phyloP scores from a whole-genome alignment of 2,797 vertebrate genomes.

The Semaprochilodus insignis region DNA sequence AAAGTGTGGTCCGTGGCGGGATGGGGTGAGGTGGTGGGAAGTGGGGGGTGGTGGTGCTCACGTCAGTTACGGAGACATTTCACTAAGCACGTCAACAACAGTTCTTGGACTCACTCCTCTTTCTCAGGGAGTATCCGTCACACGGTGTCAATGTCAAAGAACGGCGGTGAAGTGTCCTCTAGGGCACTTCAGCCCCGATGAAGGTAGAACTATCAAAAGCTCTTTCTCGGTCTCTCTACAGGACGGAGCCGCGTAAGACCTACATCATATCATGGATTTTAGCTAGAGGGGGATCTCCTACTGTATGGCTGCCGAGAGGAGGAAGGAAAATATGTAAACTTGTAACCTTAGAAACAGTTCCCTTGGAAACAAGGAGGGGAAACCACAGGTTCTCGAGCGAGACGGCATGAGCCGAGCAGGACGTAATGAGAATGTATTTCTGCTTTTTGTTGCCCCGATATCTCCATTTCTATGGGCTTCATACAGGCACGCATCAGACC shows the following conservation, averaged over 20 bases:
- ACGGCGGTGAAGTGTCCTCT: slow-evolving; percentile 20
- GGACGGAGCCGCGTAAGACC: slow-evolving; percentile 23
- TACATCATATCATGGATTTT: slow-evolving; percentile 39
- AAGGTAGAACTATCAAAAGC: slow-evolving; percentile 43
- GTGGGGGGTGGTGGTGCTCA: not conserved
- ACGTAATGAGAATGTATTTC: slow-evolving; percentile 14
- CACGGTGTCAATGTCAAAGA: slow-evolving; percentile 26
- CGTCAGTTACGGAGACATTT: slow-evolving; percentile 37
- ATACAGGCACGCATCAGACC: not conserved
- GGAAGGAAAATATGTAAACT: slow-evolving; percentile 57
- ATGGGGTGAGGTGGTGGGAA: not conserved
- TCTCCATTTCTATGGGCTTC: slow-evolving; percentile 1
- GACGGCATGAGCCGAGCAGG: slow-evolving; percentile 9
- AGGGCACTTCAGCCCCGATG: slow-evolving; percentile 28
- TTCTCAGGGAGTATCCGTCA: slow-evolving; percentile 24
- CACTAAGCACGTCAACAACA: slow-evolving; percentile 10
- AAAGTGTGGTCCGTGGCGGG: not conserved
- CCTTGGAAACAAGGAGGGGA: slow-evolving; percentile 67
- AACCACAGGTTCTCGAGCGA: slow-evolving; percentile 48
- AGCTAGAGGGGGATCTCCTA: slow-evolving; percentile 43
- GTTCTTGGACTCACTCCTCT: slow-evolving; percentile 10
- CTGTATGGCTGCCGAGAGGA: slow-evolving; percentile 35
- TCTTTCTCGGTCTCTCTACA: slow-evolving; percentile 5
- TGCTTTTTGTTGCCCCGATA: not conserved
- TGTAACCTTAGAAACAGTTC: slow-evolving; percentile 70